phyloP scores from a whole-genome alignment of 64 coral and sea anemone genomes.

The Actinia equina region DNA sequence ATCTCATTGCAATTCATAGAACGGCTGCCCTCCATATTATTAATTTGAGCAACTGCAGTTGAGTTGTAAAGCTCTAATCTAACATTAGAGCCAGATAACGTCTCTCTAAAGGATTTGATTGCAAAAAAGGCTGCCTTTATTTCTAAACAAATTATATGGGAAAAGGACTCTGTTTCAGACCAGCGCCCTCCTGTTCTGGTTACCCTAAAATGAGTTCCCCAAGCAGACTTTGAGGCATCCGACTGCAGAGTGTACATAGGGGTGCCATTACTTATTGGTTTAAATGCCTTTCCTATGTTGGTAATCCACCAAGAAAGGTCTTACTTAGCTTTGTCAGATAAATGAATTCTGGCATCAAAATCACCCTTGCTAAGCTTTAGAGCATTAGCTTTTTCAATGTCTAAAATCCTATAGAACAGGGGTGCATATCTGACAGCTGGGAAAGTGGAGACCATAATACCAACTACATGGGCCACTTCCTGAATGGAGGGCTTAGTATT shows the following conservation, averaged over 20 bases:
- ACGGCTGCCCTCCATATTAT: slow-evolving; percentile 50
- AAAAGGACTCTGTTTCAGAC: slow-evolving; percentile 15
- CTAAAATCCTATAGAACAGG: slow-evolving; percentile 23
- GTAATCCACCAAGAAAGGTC: slow-evolving; percentile 34
- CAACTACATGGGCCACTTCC: slow-evolving; percentile 31
- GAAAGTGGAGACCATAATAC: slow-evolving; percentile 29
- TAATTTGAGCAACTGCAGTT: too few species aligned
- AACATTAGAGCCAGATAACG: too few species aligned
- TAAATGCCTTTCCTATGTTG: slow-evolving; percentile 25
- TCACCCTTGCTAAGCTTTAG: slow-evolving; percentile 10
- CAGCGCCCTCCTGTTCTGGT: slow-evolving; percentile 21
- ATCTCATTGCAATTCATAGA: slow-evolving; percentile 30
- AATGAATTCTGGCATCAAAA: slow-evolving; percentile 25
- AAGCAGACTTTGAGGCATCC: slow-evolving; percentile 39
- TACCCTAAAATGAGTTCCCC: slow-evolving; percentile 29
- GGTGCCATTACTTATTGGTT: slow-evolving; percentile 8
- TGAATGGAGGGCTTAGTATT: slow-evolving; percentile 10
- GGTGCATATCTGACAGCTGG: slow-evolving; percentile 19
- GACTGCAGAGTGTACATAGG: slow-evolving; percentile 21
- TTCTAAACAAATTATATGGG: slow-evolving; percentile 44
- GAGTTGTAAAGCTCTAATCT: too few species aligned
- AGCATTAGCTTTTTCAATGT: slow-evolving; percentile 36
- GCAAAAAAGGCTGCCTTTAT: not conserved
- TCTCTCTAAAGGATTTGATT: too few species aligned
- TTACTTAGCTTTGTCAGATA: not conserved